A percentile compares a stretch with the other conserved stretches of the same genome.
phyloP scores from a whole-genome alignment of 2,113 vertebrate species.

The Stictonetta naevosa region DNA sequence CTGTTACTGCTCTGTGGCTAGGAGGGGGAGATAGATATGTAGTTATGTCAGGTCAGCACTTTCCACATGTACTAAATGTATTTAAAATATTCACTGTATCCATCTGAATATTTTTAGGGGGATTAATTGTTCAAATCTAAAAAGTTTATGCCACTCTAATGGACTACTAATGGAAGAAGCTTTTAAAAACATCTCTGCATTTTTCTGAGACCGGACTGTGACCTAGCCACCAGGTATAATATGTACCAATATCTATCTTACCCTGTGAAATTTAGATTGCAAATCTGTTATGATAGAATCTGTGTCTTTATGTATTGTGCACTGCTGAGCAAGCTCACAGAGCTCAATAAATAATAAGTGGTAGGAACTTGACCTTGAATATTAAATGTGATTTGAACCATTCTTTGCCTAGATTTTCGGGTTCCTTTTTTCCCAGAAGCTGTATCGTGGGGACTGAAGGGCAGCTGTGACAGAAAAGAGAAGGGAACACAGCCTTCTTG shows the following conservation, averaged over 20 bases:
- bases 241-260: constrained; percentile 45
- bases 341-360: constrained; percentile 65
- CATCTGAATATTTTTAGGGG: constrained; percentile 54
- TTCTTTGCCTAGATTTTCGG: background rate
- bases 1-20: background rate
- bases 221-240: constrained; percentile 54
- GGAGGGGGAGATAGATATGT: background rate
- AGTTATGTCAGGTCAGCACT: constrained; percentile 44
- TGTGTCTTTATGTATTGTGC: constrained; percentile 28
- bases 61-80: background rate
- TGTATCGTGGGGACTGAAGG: background rate
- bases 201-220: constrained; percentile 27
- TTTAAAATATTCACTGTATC: constrained; percentile 39
- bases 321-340: constrained; percentile 47
- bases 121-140: constrained; percentile 54
- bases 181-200: constrained; percentile 31
- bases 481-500: background rate
- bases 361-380: constrained; percentile 28
- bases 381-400: background rate
- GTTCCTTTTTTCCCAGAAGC: background rate
- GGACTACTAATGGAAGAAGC: constrained; percentile 62
- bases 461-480: background rate
- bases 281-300: constrained; percentile 48
- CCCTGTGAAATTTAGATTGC: constrained; percentile 50
- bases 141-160: constrained; percentile 64